Evolutionary conservation across 92 coral and sea anemone species (phyloP), one percentile per base, ranked within the genome.

Genomic region (Epizoanthus fatuus): DNA sequence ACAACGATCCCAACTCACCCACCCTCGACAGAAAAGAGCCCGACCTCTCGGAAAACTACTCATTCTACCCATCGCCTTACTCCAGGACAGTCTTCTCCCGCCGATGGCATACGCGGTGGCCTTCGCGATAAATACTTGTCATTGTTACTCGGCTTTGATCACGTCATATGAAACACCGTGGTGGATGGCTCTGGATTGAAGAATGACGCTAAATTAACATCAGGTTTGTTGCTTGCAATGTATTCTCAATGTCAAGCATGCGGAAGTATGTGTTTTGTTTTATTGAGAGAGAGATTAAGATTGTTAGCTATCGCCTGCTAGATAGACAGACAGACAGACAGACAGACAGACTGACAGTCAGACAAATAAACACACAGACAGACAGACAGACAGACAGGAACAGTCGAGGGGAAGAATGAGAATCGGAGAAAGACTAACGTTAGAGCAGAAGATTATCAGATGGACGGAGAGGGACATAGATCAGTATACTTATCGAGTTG

Each of bases 91-190:
- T 49, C 35, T 38, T 15, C 64, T 7, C 42, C 60, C 25, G 60
- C 58, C 29, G 32, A 54, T 29, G 87, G 40, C 32, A 81, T 53
- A 37, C 81, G 81, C 22, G 67, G 70, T 4, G 87, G 70, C 80
- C 65, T 63, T 72, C 87, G 87, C 22, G 76, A 86, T 3, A 92
- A 86, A 74, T 75, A 90, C 55, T 90, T 97, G 70, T 93, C 98
- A 14, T 63, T 97, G 63, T 95, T 93, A 80, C 86, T 95, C 64
- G 99, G 99, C n/a, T 97, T 97, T 84, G 98, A 95, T 69, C 97
- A 95, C 86, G 93, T 97, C 74, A 87, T 92, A 29, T 93, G 93
- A 8, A 86, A 93, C 44, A 83, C 91, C 69, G 96, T 92, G 44
- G 91, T 92, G 2, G 98, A 94, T 67, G 97, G 97, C 17, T 97